Conservation (phyloP, 2,888 invertebrate genomes). For the Drosophila pegasa region DNA sequence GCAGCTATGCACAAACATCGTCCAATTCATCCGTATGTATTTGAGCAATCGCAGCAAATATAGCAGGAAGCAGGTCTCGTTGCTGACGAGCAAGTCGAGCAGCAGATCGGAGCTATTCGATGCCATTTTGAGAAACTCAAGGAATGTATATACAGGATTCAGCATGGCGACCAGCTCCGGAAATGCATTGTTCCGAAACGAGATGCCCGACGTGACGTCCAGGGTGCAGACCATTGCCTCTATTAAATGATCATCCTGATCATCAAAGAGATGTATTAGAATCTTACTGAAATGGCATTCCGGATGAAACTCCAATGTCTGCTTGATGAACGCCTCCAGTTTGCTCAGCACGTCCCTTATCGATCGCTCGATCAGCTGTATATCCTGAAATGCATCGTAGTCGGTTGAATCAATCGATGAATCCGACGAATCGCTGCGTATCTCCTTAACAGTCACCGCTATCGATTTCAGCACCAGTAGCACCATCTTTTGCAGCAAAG, state of each 20-base stretch:
- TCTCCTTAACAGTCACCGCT: constrained; percentile 95
- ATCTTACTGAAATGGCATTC: constrained; percentile 95
- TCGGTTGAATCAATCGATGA: constrained; percentile 94
- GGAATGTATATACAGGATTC: constrained; percentile 94
- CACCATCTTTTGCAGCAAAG: constrained; percentile 93
- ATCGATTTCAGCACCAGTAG: constrained; percentile 94
- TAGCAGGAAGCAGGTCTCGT: constrained; percentile 95
- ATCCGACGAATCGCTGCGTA: constrained; percentile 93
- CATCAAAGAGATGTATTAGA: constrained; percentile 94
- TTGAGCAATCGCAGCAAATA: constrained; percentile 94
- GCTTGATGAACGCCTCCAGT: constrained; percentile 92
- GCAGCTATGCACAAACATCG: constrained; percentile 92
- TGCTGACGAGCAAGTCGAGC: constrained; percentile 93
- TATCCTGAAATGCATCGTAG: constrained; percentile 94
- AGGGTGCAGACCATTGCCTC: constrained; percentile 96
- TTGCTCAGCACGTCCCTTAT: constrained; percentile 93
- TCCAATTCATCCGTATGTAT: constrained; percentile 93
- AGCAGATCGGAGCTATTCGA: constrained; percentile 92
- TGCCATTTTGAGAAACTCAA: constrained; percentile 93
- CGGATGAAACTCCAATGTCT: constrained; percentile 93
- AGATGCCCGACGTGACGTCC: constrained; percentile 94
- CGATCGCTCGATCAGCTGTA: constrained; percentile 94
- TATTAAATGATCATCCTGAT: constrained; percentile 95
- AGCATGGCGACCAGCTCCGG: constrained; percentile 92
- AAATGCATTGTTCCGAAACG: constrained; percentile 92